Evolutionary conservation across 2,113 vertebrate genomes (phyloP).

Genomic region (Phylloscopus trochilus): DNA sequence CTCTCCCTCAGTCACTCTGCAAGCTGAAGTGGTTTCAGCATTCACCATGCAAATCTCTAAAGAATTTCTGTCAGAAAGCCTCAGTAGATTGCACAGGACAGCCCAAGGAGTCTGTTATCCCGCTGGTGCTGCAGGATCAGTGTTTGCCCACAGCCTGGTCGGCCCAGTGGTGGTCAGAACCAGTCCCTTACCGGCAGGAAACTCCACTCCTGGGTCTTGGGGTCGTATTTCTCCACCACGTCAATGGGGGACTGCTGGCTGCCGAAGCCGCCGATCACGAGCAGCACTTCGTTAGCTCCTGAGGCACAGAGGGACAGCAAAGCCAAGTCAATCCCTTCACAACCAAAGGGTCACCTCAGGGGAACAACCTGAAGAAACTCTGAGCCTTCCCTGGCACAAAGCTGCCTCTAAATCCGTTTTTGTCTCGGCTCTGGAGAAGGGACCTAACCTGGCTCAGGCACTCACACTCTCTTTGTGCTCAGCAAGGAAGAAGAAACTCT

Average conservation of each 20-base stretch:
- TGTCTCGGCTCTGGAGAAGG: not conserved
- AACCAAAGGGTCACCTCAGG: not conserved
- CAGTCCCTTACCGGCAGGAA: constrained; percentile 87
- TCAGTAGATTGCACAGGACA: not conserved
- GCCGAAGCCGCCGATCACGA: constrained; percentile 96
- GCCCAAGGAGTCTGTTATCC: not conserved
- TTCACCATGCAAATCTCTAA: not conserved
- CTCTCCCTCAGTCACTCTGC: not conserved
- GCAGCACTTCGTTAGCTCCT: constrained; percentile 97
- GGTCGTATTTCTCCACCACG: constrained; percentile 96
- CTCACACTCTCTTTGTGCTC: not conserved
- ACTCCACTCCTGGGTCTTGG: constrained; percentile 97
- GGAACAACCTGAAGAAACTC: not conserved
- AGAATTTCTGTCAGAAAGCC: not conserved
- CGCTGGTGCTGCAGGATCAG: not conserved
- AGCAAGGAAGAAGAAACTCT: not conserved
- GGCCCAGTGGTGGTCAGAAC: not conserved
- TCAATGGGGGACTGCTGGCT: constrained; percentile 98
- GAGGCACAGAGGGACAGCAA: constrained; percentile 32
- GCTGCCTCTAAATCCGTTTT: not conserved
- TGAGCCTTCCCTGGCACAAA: not conserved
- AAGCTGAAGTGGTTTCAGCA: not conserved
- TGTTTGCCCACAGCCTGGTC: not conserved
- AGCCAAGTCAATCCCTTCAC: not conserved
- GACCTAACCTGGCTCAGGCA: not conserved